Evolutionary conservation across 2,113 vertebrate species (phyloP).

Genomic region (Morone saxatilis): DNA sequence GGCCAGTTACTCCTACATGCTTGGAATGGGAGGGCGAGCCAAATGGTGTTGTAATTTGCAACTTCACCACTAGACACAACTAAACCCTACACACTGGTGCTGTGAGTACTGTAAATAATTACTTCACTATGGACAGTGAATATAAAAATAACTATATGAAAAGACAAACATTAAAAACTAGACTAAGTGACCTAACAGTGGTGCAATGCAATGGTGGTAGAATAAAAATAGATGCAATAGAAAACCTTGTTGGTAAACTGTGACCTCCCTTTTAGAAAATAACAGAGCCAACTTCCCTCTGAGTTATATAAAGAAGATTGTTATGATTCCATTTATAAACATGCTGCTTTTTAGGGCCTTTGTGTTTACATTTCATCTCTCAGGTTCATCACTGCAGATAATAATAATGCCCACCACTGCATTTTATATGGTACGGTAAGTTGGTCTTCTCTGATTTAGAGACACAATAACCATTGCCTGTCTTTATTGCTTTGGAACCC

Average conservation of each 20-base stretch:
- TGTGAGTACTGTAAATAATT: too few species aligned
- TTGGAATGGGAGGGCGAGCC: too few species aligned
- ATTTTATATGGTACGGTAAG: constrained; percentile 38
- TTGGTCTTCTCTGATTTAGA: constrained; percentile 39
- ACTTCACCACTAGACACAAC: too few species aligned
- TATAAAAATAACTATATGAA: too few species aligned
- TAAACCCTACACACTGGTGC: too few species aligned
- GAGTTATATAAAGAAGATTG: neutral
- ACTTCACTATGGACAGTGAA: too few species aligned
- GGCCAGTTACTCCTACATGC: too few species aligned
- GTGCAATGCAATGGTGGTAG: too few species aligned
- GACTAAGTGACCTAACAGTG: too few species aligned
- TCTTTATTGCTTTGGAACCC: constrained; percentile 21
- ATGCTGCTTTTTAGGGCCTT: neutral
- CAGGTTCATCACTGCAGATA: constrained; percentile 43
- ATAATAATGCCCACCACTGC: constrained; percentile 33
- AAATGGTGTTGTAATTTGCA: too few species aligned
- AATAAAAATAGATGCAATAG: too few species aligned
- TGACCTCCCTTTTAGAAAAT: neutral
- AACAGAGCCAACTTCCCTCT: neutral
- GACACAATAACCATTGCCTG: constrained; percentile 10
- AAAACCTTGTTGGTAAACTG: neutral
- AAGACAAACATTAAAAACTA: too few species aligned
- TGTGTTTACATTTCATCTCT: constrained; percentile 16
- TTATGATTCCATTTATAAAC: neutral